These are phyloP conservation scores for Ceratina australensis DNA, from an alignment of 1,140 invertebrate species.

Conservation along the genomic window DNA sequence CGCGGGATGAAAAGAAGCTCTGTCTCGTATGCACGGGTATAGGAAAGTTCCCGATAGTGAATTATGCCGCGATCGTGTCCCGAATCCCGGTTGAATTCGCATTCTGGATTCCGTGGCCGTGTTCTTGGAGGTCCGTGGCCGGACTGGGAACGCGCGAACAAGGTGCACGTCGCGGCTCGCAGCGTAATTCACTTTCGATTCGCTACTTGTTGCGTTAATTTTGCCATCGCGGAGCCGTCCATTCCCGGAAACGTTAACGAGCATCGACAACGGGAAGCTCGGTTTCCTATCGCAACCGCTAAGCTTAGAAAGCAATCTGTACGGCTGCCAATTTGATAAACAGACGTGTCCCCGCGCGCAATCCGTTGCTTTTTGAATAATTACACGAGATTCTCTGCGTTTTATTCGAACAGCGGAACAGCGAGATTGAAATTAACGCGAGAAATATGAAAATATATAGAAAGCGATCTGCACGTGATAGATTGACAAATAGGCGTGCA, in stretches of 20 bases:
- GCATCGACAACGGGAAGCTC: background rate
- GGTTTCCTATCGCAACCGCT: no score
- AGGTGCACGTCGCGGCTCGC: constrained; percentile 16
- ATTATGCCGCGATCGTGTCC: constrained; percentile 53
- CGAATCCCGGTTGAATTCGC: constrained; percentile 29
- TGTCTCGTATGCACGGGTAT: background rate
- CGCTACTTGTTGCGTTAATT: constrained; percentile 50
- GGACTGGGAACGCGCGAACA: constrained; percentile 28
- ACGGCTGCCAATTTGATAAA: no score
- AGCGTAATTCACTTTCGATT: constrained; percentile 38
- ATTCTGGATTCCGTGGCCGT: constrained; percentile 31
- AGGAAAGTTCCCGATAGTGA: constrained; percentile 45
- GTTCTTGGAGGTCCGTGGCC: constrained; percentile 25
- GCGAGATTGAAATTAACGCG: no score
- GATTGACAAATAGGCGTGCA: no score
- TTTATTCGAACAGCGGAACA: no score
- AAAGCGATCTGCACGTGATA: no score
- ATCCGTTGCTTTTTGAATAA: no score
- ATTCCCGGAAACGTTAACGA: background rate
- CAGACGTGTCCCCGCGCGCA: no score
- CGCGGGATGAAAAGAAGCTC: no score
- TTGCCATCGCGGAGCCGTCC: background rate
- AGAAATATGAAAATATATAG: no score
- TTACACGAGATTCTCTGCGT: no score
- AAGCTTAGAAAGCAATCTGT: no score